Evolutionary conservation across 2,888 invertebrate species (phyloP), one percentile per base, ranked within the genome.

Genomic region (Plagiodera versicolora): DNA sequence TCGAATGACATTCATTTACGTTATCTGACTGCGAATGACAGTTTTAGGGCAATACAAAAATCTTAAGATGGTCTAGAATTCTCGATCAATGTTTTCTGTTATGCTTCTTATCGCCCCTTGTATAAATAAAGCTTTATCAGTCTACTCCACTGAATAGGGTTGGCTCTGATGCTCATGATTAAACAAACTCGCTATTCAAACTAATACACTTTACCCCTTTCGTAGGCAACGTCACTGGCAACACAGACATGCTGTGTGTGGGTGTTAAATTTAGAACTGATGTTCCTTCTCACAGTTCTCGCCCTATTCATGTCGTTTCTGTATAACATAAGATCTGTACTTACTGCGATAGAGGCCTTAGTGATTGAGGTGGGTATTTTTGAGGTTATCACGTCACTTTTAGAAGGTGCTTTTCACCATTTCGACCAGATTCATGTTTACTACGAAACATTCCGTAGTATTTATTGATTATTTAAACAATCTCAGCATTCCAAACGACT

Each of bases 101-200:
- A 44, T 53, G 28, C 44, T 20, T 44, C 39, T 53, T 53, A 53
- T 53, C 53, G 44, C 44, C 44, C 44, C 24, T 20, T 44, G 44
- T 53, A 53, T 53, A 53, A 53, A 53, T 53, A 53, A 53, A 53
- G 39, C 20, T 44, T 53, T 53, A 53, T 53, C 53, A 53, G 44
- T 44, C 52, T 16, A 14, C 10, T 53, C 44, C 19, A 53, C 44
- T 4, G 20, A 17, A 24, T 49, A 20, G 44, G 44, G 53, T 53
- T 53, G 19, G 20, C 14, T 6, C 24, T 5, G 24, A 24, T 5
- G 24, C 24, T 24, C 6, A 6, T 24, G 24, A 5, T 24, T 3
- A 24, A 24, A 5, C 24, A 24, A 24, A 24, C 24, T 24, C 3
- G 6, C 6, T 24, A 6, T 24, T 6, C 3, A 24, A 24, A 24